Conservation (phyloP, 2,888 invertebrate genomes). For the Sceliomorpha sp. region DNA sequence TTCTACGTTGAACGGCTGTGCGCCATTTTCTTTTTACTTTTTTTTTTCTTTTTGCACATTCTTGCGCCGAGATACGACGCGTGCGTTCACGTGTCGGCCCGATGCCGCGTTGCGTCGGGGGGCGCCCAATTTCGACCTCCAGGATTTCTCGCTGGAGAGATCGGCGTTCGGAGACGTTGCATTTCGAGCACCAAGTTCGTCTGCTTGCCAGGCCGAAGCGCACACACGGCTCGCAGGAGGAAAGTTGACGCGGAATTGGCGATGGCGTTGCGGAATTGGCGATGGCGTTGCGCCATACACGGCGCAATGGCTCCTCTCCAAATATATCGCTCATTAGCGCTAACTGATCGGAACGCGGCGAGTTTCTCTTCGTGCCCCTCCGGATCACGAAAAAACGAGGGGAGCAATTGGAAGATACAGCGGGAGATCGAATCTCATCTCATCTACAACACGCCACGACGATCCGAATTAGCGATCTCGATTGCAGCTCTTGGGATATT, state of each 20-base stretch:
- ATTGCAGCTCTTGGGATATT: constrained; percentile 40
- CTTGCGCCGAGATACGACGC: constrained; percentile 3
- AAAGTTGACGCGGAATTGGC: background rate
- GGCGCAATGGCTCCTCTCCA: constrained; percentile 46
- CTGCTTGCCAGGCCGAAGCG: no score
- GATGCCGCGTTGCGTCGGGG: constrained; percentile 2
- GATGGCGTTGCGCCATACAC: background rate
- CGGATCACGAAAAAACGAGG: constrained; percentile 16
- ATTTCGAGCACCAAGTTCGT: no score
- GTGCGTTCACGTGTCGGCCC: constrained; percentile 16
- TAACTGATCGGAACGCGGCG: constrained; percentile 66
- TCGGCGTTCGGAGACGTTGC: no score
- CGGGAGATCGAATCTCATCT: constrained; percentile 40
- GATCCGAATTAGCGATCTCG: constrained; percentile 27
- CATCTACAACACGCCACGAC: constrained; percentile 29
- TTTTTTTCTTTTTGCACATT: constrained; percentile 4
- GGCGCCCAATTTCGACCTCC: no score
- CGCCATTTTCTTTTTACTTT: constrained; percentile 20
- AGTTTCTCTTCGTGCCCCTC: constrained; percentile 33
- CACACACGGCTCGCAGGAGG: no score
- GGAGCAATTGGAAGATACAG: constrained; percentile 23
- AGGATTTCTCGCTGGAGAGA: constrained; percentile 17
- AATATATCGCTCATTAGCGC: constrained; percentile 71
- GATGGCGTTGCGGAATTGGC: background rate
- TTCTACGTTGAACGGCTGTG: constrained; percentile 20